Evolutionary conservation across 2,888 invertebrate genomes (phyloP).

Genomic region (Rhagonycha lutea): DNA sequence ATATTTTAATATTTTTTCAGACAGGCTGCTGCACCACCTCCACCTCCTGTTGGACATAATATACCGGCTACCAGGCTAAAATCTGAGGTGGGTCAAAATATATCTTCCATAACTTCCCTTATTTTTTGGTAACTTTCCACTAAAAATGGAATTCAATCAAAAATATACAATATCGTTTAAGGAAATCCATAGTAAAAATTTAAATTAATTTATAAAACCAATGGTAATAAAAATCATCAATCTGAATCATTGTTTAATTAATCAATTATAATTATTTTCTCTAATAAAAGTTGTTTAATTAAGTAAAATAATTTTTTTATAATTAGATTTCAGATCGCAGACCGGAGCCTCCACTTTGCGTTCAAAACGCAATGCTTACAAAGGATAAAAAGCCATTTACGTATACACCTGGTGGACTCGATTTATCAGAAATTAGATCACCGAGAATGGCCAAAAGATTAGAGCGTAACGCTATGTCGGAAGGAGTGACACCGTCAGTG

Average conservation of each 20-base stretch:
- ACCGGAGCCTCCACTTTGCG: slow-evolving; percentile 81
- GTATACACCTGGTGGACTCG: slow-evolving; percentile 92
- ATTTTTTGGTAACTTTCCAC: no score
- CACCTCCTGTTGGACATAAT: slow-evolving; percentile 34
- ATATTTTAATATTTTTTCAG: slow-evolving; percentile 12
- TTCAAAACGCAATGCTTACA: slow-evolving; percentile 93
- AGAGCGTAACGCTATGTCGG: slow-evolving; percentile 71
- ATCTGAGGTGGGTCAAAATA: slow-evolving; percentile 36
- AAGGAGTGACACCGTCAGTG: slow-evolving; percentile 64
- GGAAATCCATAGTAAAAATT: neutral
- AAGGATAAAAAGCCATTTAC: slow-evolving; percentile 96
- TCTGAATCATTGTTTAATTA: neutral
- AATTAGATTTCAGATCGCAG: slow-evolving; percentile 28
- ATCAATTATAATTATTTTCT: neutral
- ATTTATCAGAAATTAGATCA: slow-evolving; percentile 86
- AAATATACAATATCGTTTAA: neutral
- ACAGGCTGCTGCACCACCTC: slow-evolving; percentile 33
- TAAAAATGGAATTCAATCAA: neutral
- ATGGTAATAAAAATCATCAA: neutral
- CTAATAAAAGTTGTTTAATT: neutral
- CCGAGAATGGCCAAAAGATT: slow-evolving; percentile 86
- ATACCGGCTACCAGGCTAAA: slow-evolving; percentile 40
- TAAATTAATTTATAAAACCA: neutral
- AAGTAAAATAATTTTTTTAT: neutral
- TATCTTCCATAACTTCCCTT: neutral